A percentile compares a stretch with the other conserved stretches of the same genome.
Conservation (phyloP, 2,888 invertebrate genomes). For the Cantharis lateralis region DNA sequence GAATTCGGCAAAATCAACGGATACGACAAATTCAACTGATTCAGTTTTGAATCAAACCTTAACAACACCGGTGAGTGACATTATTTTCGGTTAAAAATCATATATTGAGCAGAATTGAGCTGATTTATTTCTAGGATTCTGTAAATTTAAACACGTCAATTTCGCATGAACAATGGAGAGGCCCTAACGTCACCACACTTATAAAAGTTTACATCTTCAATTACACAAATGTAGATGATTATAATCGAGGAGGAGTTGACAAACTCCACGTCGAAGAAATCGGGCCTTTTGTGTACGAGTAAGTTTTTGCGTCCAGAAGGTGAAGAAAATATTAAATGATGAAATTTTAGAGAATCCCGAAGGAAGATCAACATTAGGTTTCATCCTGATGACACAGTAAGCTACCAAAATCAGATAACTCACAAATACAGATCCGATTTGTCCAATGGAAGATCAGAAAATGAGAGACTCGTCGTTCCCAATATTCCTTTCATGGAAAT, state of each 20-base stretch:
- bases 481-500: slow-evolving; percentile 74
- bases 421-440: slow-evolving; percentile 68
- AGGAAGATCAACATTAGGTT: slow-evolving; percentile 65
- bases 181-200: slow-evolving; percentile 62
- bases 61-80: too few species aligned
- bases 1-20: too few species aligned
- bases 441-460: slow-evolving; percentile 62
- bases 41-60: too few species aligned
- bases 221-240: slow-evolving; percentile 76
- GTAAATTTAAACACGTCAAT: too few species aligned
- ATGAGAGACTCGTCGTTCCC: slow-evolving; percentile 68
- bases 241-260: slow-evolving; percentile 58
- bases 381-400: slow-evolving; percentile 61
- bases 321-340: neutral
- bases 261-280: slow-evolving; percentile 71
- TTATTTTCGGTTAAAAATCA: too few species aligned
- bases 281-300: slow-evolving; percentile 75
- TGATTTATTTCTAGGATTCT: too few species aligned
- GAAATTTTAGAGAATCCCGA: slow-evolving; percentile 60
- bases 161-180: slow-evolving; percentile 60
- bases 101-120: too few species aligned
- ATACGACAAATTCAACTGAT: too few species aligned
- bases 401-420: slow-evolving; percentile 70
- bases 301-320: slow-evolving; percentile 46
- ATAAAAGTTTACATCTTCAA: slow-evolving; percentile 77